Evolutionary conservation across 2,888 invertebrate genomes (phyloP).

Genomic region (Ditylenchus weischeri): DNA sequence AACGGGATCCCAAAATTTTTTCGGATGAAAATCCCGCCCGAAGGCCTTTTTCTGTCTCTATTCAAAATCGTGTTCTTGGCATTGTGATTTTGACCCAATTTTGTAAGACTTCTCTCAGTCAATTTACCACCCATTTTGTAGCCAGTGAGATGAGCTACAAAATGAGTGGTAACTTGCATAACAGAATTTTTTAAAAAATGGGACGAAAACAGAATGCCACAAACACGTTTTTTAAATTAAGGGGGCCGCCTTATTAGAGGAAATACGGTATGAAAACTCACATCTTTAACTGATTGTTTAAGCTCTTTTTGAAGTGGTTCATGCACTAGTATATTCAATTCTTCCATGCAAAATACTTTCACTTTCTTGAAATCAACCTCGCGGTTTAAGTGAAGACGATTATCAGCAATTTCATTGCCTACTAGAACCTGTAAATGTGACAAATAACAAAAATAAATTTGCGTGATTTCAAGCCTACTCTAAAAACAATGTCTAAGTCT

Average conservation of each 20-base stretch:
- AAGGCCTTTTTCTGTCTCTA: too few relatives aligned
- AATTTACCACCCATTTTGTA: too few relatives aligned
- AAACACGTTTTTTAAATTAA: too few relatives aligned
- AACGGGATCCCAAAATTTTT: too few relatives aligned
- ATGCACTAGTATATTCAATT: conserved; percentile 16
- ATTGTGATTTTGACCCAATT: too few relatives aligned
- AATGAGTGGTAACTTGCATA: too few relatives aligned
- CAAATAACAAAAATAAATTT: neutral
- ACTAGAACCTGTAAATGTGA: neutral
- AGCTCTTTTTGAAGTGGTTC: conserved; percentile 17
- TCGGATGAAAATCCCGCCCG: too few relatives aligned
- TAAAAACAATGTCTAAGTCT: conserved; percentile 19
- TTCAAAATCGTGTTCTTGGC: too few relatives aligned
- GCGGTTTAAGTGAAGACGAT: conserved; percentile 2
- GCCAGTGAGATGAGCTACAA: neutral
- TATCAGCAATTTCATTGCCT: conserved; percentile 14
- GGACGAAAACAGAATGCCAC: too few relatives aligned
- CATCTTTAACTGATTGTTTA: conserved; percentile 16
- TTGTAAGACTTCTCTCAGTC: too few relatives aligned
- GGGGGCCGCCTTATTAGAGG: too few relatives aligned
- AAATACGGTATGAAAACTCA: conserved; percentile 6
- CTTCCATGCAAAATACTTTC: conserved; percentile 20
- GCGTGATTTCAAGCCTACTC: conserved; percentile 13
- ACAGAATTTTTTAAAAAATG: too few relatives aligned
- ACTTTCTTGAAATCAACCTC: conserved; percentile 16